Conservation (phyloP, 2,113 vertebrate species). For the Psophia crepitans region DNA sequence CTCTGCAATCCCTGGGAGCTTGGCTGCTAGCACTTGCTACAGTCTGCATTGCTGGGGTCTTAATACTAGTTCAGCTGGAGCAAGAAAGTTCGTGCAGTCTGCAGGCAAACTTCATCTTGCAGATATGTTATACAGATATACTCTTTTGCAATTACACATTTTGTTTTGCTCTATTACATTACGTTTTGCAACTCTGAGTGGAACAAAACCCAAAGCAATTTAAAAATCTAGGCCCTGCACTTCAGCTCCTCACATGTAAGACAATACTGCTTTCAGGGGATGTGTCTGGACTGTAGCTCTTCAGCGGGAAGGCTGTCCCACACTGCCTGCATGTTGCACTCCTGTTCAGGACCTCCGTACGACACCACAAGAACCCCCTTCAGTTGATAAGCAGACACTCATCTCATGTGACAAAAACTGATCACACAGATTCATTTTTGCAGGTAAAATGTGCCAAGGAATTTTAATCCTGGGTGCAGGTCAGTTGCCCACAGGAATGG, state of each 20-base stretch:
- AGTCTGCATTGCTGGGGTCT: neutral
- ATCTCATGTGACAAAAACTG: neutral
- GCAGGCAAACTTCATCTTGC: neutral
- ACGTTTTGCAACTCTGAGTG: neutral
- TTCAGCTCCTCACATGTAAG: neutral
- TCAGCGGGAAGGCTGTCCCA: neutral
- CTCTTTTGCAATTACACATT: neutral
- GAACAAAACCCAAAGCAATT: neutral
- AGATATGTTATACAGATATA: fast-evolving
- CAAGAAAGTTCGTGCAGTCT: neutral
- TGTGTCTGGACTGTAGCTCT: neutral
- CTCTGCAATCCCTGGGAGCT: fast-evolving
- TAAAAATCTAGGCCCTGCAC: neutral
- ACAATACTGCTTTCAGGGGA: neutral
- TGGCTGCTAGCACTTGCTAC: fast-evolving
- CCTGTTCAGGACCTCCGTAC: fast-evolving
- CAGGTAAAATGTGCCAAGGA: neutral
- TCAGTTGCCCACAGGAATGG: neutral
- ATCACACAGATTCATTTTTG: neutral
- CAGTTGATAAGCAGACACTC: neutral
- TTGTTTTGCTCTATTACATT: neutral
- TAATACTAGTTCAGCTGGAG: neutral
- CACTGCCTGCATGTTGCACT: neutral
- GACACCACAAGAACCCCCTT: neutral
- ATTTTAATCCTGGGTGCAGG: neutral